phyloP scores from a whole-genome alignment of 2,113 vertebrate genomes.

The Mungos mungo region DNA sequence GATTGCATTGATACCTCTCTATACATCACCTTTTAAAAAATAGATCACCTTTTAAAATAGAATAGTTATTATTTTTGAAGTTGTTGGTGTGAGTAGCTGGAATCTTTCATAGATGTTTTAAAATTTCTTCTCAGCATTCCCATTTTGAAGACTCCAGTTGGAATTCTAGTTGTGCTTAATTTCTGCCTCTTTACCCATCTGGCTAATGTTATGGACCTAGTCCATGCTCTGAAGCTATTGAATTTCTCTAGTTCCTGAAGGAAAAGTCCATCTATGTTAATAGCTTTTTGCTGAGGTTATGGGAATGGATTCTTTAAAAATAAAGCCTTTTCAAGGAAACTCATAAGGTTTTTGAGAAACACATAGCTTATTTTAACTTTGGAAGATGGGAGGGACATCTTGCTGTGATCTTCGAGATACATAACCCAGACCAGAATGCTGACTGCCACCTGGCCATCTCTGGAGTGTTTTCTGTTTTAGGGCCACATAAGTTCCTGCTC shows the following conservation, averaged over 20 bases:
- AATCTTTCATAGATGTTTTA: not conserved
- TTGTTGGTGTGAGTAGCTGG: not conserved
- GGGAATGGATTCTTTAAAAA: constrained; percentile 30
- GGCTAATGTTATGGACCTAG: not conserved
- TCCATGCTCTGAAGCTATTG: not conserved
- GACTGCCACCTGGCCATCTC: not conserved
- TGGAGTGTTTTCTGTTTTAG: not conserved
- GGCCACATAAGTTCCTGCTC: not conserved
- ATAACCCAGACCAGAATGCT: not conserved
- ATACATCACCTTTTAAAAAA: not conserved
- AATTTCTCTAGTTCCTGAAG: not conserved
- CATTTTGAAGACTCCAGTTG: constrained; percentile 6
- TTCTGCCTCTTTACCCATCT: constrained; percentile 16
- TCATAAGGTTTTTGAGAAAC: constrained; percentile 22
- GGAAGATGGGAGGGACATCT: constrained; percentile 39
- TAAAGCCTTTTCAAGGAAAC: constrained; percentile 25
- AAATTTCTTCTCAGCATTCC: not conserved
- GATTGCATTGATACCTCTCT: not conserved
- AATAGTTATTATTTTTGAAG: not conserved
- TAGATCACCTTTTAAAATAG: not conserved
- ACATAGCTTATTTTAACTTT: not conserved
- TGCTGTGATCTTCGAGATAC: not conserved
- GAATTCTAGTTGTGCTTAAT: constrained; percentile 48
- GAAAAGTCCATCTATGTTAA: not conserved
- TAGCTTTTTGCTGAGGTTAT: not conserved